Evolutionary conservation across 1,140 invertebrate species (phyloP).

Genomic region (Thaumatotibia leucotreta): DNA sequence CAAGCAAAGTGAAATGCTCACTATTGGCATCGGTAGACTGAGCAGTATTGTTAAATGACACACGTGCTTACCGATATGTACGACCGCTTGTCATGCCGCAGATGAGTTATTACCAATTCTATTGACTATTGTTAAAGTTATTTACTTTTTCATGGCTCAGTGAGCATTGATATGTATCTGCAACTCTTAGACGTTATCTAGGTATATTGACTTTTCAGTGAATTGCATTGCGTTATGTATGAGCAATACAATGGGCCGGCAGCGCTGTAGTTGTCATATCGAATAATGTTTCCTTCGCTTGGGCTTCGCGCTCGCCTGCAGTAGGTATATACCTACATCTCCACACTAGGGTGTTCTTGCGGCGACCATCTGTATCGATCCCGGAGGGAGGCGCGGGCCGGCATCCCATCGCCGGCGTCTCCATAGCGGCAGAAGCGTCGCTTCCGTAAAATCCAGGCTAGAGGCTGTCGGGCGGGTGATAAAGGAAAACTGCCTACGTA

Average conservation of each 20-base stretch:
- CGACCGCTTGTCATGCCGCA: not conserved
- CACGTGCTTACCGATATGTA: not conserved
- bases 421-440: constrained; percentile 44
- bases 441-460: constrained; percentile 62
- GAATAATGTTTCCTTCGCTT: constrained; percentile 26
- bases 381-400: constrained; percentile 63
- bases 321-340: constrained; percentile 29
- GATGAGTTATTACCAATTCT: not conserved
- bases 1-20: constrained; percentile 15
- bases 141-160: not conserved
- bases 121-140: not conserved
- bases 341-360: constrained; percentile 51
- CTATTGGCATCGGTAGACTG: not conserved
- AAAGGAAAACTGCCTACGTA: constrained; percentile 71
- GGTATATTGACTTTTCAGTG: not conserved
- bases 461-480: constrained; percentile 67
- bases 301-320: constrained; percentile 22
- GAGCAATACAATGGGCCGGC: not conserved
- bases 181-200: not conserved
- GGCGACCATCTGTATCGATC: constrained; percentile 71
- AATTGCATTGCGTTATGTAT: not conserved
- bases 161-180: not conserved
- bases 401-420: constrained; percentile 56
- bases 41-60: not conserved
- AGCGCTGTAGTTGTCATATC: constrained; percentile 13